Evolutionary conservation across 2,113 vertebrate genomes (phyloP), one percentile per base, ranked within the genome.

Genomic region (Corynorhinus townsendii): DNA sequence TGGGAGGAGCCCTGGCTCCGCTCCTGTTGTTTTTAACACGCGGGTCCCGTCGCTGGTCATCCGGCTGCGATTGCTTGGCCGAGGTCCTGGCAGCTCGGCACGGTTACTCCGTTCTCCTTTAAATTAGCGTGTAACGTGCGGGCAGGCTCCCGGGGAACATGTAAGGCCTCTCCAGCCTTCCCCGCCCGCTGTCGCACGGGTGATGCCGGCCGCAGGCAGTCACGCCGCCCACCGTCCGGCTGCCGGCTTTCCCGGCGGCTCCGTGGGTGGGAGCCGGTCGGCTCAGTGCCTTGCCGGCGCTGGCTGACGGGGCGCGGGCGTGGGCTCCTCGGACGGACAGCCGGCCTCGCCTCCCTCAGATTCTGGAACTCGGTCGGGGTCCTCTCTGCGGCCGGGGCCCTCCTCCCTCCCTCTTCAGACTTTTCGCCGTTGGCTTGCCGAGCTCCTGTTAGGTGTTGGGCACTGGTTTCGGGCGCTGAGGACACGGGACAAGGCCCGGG

Each of bases 361-460:
- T 11, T 0, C 30, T 5, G 11, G 85, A 15, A 2, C 26, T 14
- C 5, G 38, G 28, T 19, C 45, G 26, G 7, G 24, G 11, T 22
- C 11, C n/a, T 14, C n/a, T 40, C 15, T 33, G 33, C 52, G 11
- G 0, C 64, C 28, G 2, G 0, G 35, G 47, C 28, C 9, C 0
- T 3, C 24, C 15, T 66, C 9, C 52, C 40, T 35, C 47, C 4
- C 4, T 1, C 9, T 30, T 40, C 16, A 43, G 79, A 26, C 8
- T 16, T 35, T 33, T 20, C 28, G 17, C 6, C 38, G 0, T 7
- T 71, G 5, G 3, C 33, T 38, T 12, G 64, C 54, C 26, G 16
- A 80, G 38, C 19, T 73, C 49, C 47, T 7, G 0, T 0, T 12
- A 5, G 1, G 3, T 6, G 11, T 10, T 9, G 45, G 68, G 79